These are phyloP conservation scores for Emydocephalus ijimae DNA, from an alignment of 2,113 vertebrate genomes.

Conservation along the genomic window DNA sequence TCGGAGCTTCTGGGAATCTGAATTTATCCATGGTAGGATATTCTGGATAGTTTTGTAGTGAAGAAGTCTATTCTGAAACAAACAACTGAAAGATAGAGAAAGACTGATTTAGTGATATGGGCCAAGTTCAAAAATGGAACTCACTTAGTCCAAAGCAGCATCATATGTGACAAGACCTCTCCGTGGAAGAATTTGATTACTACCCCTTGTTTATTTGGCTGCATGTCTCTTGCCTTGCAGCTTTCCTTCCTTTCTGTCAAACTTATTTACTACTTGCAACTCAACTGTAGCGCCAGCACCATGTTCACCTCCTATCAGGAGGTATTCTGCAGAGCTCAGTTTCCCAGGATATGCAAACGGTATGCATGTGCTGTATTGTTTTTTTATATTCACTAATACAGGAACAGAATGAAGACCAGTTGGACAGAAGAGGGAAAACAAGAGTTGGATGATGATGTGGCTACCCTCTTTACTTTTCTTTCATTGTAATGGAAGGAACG, in stretches of 20 bases:
- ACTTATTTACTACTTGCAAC: background rate
- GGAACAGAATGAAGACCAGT: background rate
- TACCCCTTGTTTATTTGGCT: background rate
- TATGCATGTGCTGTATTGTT: background rate
- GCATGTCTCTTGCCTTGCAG: background rate
- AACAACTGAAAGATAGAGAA: background rate
- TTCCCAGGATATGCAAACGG: background rate
- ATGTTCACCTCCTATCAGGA: background rate
- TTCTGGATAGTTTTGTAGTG: background rate
- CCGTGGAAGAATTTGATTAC: background rate
- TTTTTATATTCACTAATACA: background rate
- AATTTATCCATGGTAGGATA: conserved; percentile 6
- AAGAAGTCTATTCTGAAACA: conserved; percentile 9
- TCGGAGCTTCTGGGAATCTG: background rate
- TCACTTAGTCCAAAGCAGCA: background rate
- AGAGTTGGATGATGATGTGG: background rate
- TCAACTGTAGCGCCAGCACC: background rate
- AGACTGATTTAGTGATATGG: background rate
- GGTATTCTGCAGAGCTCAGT: background rate
- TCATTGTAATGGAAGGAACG: background rate
- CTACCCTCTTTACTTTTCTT: background rate
- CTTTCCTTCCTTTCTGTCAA: background rate
- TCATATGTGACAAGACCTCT: background rate
- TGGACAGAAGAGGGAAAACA: background rate
- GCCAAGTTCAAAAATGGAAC: background rate